Percentiles rank a stretch among this genome's conserved stretches.
Conservation (phyloP, 1,140 invertebrate genomes). For the Zophobas atratus region DNA sequence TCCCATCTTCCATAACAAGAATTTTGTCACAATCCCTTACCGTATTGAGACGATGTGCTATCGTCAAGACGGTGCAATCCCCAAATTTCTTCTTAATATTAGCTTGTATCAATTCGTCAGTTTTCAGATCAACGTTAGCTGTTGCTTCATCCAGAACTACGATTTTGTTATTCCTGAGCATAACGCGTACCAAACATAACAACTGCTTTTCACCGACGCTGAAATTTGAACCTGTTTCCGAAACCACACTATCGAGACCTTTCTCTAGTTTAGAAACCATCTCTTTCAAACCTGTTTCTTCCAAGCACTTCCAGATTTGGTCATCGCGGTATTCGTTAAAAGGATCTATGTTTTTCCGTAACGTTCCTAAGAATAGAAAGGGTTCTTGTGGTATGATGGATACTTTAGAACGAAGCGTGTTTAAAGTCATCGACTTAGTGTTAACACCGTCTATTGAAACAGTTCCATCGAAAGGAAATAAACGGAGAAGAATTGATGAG, state of each 20-base stretch:
- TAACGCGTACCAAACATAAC: conserved; percentile 83
- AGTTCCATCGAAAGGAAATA: conserved; percentile 73
- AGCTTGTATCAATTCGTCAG: conserved; percentile 78
- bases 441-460: conserved; percentile 79
- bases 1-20: conserved; percentile 77
- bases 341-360: conserved; percentile 74
- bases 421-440: conserved; percentile 73
- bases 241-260: conserved; percentile 72
- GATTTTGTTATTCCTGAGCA: conserved; percentile 82
- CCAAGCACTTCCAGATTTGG: conserved; percentile 62
- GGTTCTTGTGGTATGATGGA: conserved; percentile 77
- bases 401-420: conserved; percentile 71
- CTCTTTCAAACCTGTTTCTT: conserved; percentile 64
- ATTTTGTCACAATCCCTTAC: conserved; percentile 76
- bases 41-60: conserved; percentile 87
- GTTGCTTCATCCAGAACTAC: conserved; percentile 66
- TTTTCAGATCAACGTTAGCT: conserved; percentile 81
- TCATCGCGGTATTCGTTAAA: conserved; percentile 70
- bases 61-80: conserved; percentile 85
- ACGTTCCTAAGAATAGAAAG: conserved; percentile 73
- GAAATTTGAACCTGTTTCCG: conserved; percentile 82
- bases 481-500: conserved; percentile 69
- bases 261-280: conserved; percentile 57
- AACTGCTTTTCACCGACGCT: conserved; percentile 87
- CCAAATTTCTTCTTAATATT: conserved; percentile 80